phyloP scores from a whole-genome alignment of 2,888 invertebrate species.

The Drosophila sordidula region DNA sequence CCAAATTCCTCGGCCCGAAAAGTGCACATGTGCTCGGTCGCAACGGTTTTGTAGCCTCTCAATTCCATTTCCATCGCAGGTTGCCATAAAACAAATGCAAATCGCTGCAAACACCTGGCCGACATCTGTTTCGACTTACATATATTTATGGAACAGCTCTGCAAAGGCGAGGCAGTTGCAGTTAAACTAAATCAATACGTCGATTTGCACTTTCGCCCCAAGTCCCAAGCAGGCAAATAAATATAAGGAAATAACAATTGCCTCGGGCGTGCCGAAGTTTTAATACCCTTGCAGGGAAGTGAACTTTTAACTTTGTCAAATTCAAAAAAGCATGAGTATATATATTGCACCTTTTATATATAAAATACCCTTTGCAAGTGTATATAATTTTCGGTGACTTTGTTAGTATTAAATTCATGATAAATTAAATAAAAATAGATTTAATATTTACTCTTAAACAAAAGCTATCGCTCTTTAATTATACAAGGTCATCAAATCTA shows the following conservation, averaged over 20 bases:
- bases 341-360: no score
- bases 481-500: slow-evolving; percentile 24
- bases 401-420: background rate
- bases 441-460: background rate
- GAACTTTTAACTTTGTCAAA: no score
- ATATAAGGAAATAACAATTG: background rate
- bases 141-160: background rate
- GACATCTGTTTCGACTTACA: slow-evolving; percentile 16
- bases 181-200: slow-evolving; percentile 28
- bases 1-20: slow-evolving; percentile 6
- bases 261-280: background rate
- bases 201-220: slow-evolving; percentile 18
- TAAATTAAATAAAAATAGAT: background rate
- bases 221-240: slow-evolving; percentile 8
- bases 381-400: background rate
- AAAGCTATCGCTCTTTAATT: background rate
- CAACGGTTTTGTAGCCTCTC: slow-evolving; percentile 30
- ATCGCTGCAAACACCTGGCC: slow-evolving; percentile 18
- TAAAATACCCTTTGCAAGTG: no score
- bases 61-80: slow-evolving; percentile 8
- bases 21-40: slow-evolving; percentile 28
- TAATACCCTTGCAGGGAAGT: no score
- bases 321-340: no score
- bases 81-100: slow-evolving; percentile 21
- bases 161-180: slow-evolving; percentile 7